Evolutionary conservation across 35 echinoderm and acorn worm species (phyloP).

Genomic region (Ptychodera flava): DNA sequence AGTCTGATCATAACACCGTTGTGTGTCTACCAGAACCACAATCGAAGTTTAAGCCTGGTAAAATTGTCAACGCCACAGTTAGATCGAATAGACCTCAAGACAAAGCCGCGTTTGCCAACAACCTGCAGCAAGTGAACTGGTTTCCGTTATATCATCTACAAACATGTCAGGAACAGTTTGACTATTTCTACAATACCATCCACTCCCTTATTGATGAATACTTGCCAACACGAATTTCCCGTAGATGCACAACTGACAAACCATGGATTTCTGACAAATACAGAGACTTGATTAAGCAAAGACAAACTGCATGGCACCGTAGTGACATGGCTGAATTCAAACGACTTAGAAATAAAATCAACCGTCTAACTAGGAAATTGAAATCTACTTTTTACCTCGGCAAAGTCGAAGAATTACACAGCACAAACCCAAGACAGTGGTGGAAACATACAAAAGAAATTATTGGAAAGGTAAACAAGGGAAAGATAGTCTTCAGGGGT

Average conservation of each 20-base stretch:
- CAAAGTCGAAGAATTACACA: background rate
- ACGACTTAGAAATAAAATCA: constrained; percentile 12
- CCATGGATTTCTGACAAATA: constrained; percentile 17
- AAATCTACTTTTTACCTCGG: constrained; percentile 1
- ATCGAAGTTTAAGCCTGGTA: background rate
- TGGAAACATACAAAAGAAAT: constrained; percentile 18
- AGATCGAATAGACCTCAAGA: background rate
- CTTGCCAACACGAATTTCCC: background rate
- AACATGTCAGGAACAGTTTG: background rate
- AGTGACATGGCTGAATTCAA: background rate
- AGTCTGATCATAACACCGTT: background rate
- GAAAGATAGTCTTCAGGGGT: background rate
- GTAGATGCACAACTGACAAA: constrained; percentile 14
- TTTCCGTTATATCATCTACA: background rate
- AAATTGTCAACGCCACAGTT: background rate
- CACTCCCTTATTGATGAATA: background rate
- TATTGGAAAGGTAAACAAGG: constrained; percentile 10
- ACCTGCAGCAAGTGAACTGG: background rate
- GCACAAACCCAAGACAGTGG: constrained; percentile 3
- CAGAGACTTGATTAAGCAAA: constrained; percentile 2
- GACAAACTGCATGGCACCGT: constrained; percentile 6
- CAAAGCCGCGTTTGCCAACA: background rate
- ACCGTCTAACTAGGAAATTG: background rate
- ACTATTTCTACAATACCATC: constrained; percentile 1
- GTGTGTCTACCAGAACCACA: background rate